Conservation (phyloP, 2,888 invertebrate genomes). For the Dynastes grantii region DNA sequence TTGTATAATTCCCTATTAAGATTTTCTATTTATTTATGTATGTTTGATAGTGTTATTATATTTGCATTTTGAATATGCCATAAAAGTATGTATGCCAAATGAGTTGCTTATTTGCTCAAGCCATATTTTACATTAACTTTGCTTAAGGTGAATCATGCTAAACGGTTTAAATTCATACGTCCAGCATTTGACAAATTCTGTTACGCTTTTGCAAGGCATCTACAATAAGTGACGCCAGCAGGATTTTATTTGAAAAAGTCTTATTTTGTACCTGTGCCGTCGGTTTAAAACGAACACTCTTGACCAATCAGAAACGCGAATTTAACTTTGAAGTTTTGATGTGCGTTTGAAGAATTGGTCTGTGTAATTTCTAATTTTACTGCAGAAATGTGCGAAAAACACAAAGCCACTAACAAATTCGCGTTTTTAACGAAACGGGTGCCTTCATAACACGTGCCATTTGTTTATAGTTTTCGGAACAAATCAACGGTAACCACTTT, state of each 20-base stretch:
- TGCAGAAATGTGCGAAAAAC: constrained; percentile 58
- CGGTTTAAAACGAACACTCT: constrained; percentile 30
- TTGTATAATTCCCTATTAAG: too few relatives aligned
- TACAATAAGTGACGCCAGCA: constrained; percentile 14
- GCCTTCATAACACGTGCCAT: constrained; percentile 46
- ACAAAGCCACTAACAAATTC: constrained; percentile 32
- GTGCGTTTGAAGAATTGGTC: constrained; percentile 64
- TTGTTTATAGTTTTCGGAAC: constrained; percentile 15
- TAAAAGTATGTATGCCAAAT: too few relatives aligned
- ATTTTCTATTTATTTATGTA: too few relatives aligned
- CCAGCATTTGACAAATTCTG: not conserved
- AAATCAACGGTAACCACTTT: constrained; percentile 52
- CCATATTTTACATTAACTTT: not conserved
- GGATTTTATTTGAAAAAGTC: constrained; percentile 23
- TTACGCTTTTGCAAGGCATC: not conserved
- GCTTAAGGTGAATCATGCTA: constrained; percentile 6
- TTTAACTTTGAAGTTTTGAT: constrained; percentile 68
- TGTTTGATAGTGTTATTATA: too few relatives aligned
- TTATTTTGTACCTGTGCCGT: constrained; percentile 34
- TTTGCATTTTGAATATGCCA: too few relatives aligned
- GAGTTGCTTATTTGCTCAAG: too few relatives aligned
- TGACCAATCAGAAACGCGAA: constrained; percentile 65
- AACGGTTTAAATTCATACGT: constrained; percentile 20
- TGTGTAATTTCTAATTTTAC: constrained; percentile 25
- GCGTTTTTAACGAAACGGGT: constrained; percentile 32